A percentile compares a stretch with the other conserved stretches of the same genome.
These are phyloP conservation scores for Columba livia DNA, from an alignment of 2,113 vertebrate species.

Conservation along the genomic window DNA sequence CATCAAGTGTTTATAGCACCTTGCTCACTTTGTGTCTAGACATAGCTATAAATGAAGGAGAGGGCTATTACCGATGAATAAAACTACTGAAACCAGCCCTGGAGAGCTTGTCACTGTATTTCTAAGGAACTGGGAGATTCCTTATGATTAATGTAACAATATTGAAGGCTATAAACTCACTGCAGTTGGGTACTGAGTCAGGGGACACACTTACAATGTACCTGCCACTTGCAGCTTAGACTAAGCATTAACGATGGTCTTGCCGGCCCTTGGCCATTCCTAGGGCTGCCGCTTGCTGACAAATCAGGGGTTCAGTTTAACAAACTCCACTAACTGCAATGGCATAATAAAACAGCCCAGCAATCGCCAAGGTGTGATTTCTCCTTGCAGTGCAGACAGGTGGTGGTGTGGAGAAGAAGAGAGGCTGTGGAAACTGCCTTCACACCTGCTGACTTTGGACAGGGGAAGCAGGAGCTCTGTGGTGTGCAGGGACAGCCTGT, in stretches of 20 bases:
- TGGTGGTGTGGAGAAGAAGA: not conserved
- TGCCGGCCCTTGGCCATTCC: not conserved
- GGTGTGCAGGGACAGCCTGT: accelerated
- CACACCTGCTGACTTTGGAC: not conserved
- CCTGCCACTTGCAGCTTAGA: constrained; percentile 2
- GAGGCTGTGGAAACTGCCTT: not conserved
- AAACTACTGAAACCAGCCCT: constrained; percentile 19
- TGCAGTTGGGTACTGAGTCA: not conserved
- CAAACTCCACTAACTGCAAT: not conserved
- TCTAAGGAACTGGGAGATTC: constrained; percentile 32
- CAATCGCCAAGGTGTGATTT: accelerated
- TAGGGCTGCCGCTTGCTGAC: not conserved
- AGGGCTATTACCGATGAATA: constrained; percentile 51
- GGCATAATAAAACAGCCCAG: not conserved
- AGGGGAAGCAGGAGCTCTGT: not conserved
- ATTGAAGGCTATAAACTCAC: constrained; percentile 9
- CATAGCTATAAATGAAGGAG: constrained; percentile 51
- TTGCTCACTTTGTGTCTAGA: constrained; percentile 51
- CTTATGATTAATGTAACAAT: constrained; percentile 8
- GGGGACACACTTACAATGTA: not conserved
- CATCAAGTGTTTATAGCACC: constrained; percentile 31
- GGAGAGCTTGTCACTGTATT: not conserved
- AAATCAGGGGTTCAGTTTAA: not conserved
- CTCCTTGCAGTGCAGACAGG: not conserved
- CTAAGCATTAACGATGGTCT: not conserved